These are phyloP conservation scores for Campylomormyrus numenius DNA, from an alignment of 2,113 vertebrate genomes.

Conservation along the genomic window DNA sequence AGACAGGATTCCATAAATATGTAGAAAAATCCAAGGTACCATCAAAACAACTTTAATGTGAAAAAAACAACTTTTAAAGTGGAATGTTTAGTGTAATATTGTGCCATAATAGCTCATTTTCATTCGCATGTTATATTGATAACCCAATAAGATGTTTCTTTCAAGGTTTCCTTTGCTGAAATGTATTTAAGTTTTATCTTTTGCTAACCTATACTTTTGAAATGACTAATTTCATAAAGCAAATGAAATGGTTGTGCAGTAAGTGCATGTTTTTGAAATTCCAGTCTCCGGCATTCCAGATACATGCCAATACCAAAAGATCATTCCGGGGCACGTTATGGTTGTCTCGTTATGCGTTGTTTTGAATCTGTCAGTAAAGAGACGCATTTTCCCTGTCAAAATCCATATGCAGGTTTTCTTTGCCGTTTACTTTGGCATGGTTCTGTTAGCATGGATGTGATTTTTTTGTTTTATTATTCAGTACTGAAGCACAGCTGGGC, in stretches of 20 bases:
- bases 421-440: not conserved
- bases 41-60: not conserved
- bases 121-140: not conserved
- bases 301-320: not conserved
- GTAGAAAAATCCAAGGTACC: not conserved
- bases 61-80: not conserved
- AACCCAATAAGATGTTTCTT: slow-evolving; percentile 1
- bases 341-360: not conserved
- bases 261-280: slow-evolving; percentile 15
- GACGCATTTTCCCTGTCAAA: not conserved
- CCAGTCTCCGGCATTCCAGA: not conserved
- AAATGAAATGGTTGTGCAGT: slow-evolving; percentile 10
- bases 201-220: slow-evolving; percentile 3
- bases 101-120: not conserved
- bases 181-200: not conserved
- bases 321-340: not conserved
- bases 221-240: slow-evolving; percentile 8
- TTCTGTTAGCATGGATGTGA: not conserved
- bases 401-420: not conserved
- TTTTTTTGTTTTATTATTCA: not conserved
- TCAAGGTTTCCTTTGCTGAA: not conserved
- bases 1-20: not conserved
- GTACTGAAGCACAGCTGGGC: not conserved
- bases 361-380: not conserved
- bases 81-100: not conserved